These are phyloP conservation scores for Anthopleura xanthogrammica DNA, from an alignment of 92 coral and sea anemone genomes.

Conservation along the genomic window DNA sequence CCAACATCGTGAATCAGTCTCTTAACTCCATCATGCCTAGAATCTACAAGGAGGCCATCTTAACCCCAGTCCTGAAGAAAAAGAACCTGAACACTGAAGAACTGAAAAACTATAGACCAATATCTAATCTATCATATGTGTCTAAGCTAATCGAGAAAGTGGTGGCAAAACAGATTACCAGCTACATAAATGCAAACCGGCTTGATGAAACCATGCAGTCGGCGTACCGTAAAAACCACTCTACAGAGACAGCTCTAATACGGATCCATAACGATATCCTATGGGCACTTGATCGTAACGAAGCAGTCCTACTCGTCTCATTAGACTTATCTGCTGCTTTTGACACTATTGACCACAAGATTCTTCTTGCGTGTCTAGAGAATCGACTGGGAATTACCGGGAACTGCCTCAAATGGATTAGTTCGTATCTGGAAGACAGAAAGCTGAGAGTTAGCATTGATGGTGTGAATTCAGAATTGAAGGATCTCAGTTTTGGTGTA, in stretches of 20 bases:
- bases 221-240: neutral
- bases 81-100: neutral
- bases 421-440: neutral
- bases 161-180: constrained; percentile 5
- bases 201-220: constrained; percentile 1
- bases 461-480: neutral
- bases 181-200: neutral
- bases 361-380: neutral
- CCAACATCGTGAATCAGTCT: neutral
- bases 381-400: neutral
- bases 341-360: constrained; percentile 6
- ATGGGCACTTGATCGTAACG: neutral
- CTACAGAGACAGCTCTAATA: constrained; percentile 9
- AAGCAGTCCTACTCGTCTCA: neutral
- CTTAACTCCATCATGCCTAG: neutral
- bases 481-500: neutral
- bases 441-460: neutral
- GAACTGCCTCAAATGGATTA: neutral
- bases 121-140: constrained; percentile 3
- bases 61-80: constrained; percentile 4
- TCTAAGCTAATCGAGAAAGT: constrained; percentile 20
- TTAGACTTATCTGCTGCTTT: constrained; percentile 1
- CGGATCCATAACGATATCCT: constrained; percentile 11
- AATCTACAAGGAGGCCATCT: neutral
- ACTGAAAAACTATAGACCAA: constrained; percentile 5